Conservation (phyloP, 2,113 vertebrate species). For the Okapia johnstoni region DNA sequence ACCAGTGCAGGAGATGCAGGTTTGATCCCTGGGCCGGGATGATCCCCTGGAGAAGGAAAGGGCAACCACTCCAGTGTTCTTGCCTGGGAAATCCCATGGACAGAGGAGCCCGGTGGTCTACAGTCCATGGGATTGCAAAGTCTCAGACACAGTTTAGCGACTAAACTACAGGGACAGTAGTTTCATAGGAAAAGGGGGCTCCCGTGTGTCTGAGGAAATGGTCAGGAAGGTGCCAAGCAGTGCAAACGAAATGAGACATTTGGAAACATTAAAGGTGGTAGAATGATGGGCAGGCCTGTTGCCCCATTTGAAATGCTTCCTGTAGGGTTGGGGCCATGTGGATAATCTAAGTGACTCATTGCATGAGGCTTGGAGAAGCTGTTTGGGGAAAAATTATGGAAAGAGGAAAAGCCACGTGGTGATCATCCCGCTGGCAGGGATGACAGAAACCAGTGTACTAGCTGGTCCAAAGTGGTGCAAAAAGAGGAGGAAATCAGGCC, state of each 20-base stretch:
- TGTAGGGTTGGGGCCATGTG: accelerated
- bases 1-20: no score
- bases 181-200: background rate
- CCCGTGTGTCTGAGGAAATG: background rate
- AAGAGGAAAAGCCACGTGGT: background rate
- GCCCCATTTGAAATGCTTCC: background rate
- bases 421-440: background rate
- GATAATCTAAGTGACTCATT: accelerated
- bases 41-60: no score
- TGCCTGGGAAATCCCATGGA: no score
- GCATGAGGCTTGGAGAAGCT: accelerated
- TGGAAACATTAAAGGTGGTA: no score
- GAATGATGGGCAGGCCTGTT: accelerated
- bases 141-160: background rate
- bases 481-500: background rate
- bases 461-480: background rate
- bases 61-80: no score
- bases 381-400: accelerated
- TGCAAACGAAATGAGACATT: accelerated
- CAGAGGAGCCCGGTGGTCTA: no score
- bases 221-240: background rate
- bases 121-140: background rate
- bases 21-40: no score
- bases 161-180: no score
- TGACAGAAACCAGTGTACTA: no score